A percentile compares a stretch with the other conserved stretches of the same genome.
Evolutionary conservation across 2,888 invertebrate genomes (phyloP).

Genomic region (Drosophila mettleri): DNA sequence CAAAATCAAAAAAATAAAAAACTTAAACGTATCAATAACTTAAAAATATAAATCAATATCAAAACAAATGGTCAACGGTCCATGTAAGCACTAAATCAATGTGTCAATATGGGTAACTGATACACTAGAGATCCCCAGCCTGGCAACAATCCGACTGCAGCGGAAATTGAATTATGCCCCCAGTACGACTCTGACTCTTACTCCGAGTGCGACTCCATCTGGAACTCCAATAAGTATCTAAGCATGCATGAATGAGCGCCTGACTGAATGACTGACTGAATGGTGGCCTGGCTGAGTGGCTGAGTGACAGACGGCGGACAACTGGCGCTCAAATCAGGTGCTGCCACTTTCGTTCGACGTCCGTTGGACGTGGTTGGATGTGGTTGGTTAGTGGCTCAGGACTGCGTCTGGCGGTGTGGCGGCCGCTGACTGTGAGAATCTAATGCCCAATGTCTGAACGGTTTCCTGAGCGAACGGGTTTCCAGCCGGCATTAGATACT

Average conservation of each 20-base stretch:
- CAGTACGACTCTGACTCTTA: constrained; percentile 22
- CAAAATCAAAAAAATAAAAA: constrained; percentile 2
- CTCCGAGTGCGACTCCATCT: constrained; percentile 26
- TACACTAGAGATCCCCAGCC: constrained; percentile 58
- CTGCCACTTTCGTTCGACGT: constrained; percentile 67
- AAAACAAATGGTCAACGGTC: constrained; percentile 71
- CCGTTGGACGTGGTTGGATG: constrained; percentile 49
- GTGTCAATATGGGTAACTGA: constrained; percentile 79
- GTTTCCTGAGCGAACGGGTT: constrained; percentile 76
- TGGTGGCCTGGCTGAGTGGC: constrained; percentile 46
- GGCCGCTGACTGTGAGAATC: constrained; percentile 67
- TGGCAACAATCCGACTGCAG: constrained; percentile 36
- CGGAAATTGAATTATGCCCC: constrained; percentile 80
- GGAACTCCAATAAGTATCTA: constrained; percentile 51
- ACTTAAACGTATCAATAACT: constrained; percentile 67
- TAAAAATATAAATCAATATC: constrained; percentile 78
- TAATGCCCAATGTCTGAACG: constrained; percentile 69
- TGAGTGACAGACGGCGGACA: constrained; percentile 71
- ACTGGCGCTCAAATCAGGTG: constrained; percentile 73
- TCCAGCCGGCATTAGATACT: constrained; percentile 69
- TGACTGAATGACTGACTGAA: constrained; percentile 47
- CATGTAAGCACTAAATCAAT: constrained; percentile 80
- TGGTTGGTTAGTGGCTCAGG: constrained; percentile 34
- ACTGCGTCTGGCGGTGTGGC: constrained; percentile 24
- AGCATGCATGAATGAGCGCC: constrained; percentile 76